Conservation (phyloP, 2,888 invertebrate genomes). For the Strigamia transsilvanica region DNA sequence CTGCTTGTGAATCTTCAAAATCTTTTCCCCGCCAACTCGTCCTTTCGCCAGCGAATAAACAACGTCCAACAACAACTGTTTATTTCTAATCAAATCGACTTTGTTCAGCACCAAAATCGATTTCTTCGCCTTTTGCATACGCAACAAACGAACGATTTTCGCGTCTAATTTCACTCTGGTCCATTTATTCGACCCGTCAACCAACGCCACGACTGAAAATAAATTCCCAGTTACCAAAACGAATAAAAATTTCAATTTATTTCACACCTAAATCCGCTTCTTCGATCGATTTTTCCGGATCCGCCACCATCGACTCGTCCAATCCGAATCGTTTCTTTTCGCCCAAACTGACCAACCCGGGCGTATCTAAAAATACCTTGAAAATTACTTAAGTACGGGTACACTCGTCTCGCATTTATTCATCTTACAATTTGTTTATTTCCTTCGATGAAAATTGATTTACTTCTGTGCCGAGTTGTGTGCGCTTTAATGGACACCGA, state of each 20-base stretch:
- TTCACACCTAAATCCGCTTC: conserved; percentile 74
- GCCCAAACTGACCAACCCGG: not conserved
- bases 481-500: not conserved
- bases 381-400: not conserved
- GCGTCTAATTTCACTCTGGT: conserved; percentile 74
- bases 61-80: not conserved
- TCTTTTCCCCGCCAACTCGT: not conserved
- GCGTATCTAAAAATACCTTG: not conserved
- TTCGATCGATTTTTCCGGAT: conserved; percentile 70
- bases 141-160: conserved; percentile 75
- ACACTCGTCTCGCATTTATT: not conserved
- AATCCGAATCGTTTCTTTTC: conserved; percentile 60
- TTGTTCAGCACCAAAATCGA: conserved; percentile 88
- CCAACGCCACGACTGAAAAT: conserved; percentile 77
- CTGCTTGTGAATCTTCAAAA: conserved; percentile 24
- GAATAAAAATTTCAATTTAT: conserved; percentile 38
- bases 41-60: not conserved
- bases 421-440: not conserved
- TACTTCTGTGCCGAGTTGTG: not conserved
- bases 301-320: conserved; percentile 70
- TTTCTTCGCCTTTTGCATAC: conserved; percentile 69
- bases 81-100: conserved; percentile 65
- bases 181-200: conserved; percentile 80
- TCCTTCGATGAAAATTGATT: not conserved
- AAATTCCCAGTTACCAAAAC: conserved; percentile 52